Evolutionary conservation across 2,797 vertebrate species (phyloP), one percentile per base, ranked within the genome.

Genomic region (Danio tinwini): DNA sequence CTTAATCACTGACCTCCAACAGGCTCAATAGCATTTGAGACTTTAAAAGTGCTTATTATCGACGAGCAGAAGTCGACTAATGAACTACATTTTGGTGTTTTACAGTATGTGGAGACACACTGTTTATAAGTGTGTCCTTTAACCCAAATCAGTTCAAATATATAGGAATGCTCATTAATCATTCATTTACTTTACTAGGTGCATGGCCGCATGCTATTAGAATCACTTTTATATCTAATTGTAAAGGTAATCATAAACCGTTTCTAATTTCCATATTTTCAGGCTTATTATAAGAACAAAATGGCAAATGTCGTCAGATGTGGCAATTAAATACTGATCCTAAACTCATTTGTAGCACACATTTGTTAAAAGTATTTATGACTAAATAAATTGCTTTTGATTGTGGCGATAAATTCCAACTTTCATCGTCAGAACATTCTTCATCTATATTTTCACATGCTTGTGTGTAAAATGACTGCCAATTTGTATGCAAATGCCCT

Each of bases 1-100:
- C 8, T n/a, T 47, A 64, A 72, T 79, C 47, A 47, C 67, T 64
- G 77, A 79, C 47, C 39, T 7, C 14, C 37, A 45, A 39, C 68
- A 44, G 49, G 62, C 13, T 7, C 50, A 29, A 50, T 50, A n/a
- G 1, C 14, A 53, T 29, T 45, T 44, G 0, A 19, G 47, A 45
- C 13, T 68, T 49, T 49, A 29, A 69, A 40, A 45, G 59, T 53
- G 11, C 17, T 45, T 53, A 45, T 71, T 79, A 79, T 78, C 14
- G 42, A 11, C 58, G 64, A 19, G 29, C 7, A 39, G 52, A 68
- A 78, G 37, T 61, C 9, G 37, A 61, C 65, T 21, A 44, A 63
- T 19, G n/a, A 74, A 44, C 58, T 49, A 16, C 49, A 37, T 17
- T 40, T 71, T 7, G 44, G 21, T 13, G 10, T 37, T 50, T 50